Conservation (phyloP, 2,797 vertebrate species). For the Psittacula echo region DNA sequence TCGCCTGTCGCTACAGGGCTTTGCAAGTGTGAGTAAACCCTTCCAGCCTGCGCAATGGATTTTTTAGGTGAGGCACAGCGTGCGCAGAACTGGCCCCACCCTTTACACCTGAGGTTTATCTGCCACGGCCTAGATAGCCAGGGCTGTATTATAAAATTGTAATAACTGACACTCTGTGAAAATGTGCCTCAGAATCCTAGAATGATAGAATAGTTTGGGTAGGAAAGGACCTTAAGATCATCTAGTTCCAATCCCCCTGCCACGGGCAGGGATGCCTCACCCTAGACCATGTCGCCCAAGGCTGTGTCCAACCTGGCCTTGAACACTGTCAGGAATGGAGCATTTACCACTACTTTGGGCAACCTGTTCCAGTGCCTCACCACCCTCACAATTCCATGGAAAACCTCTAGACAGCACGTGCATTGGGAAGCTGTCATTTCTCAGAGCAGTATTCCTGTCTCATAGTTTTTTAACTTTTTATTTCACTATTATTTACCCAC, state of each 20-base stretch:
- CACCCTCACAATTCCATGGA: not conserved
- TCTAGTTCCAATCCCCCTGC: not conserved
- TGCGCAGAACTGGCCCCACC: no score
- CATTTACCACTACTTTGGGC: not conserved
- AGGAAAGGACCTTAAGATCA: not conserved
- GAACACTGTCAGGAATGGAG: not conserved
- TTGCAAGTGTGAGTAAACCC: no score
- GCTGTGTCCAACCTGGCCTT: not conserved
- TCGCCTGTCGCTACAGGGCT: no score
- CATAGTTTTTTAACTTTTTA: not conserved
- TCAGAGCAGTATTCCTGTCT: not conserved
- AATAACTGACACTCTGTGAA: not conserved
- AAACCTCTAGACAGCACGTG: not conserved
- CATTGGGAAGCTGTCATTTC: not conserved
- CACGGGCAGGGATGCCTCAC: not conserved
- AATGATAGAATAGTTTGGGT: not conserved
- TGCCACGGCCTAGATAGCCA: not conserved
- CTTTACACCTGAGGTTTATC: no score
- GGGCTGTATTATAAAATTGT: not conserved
- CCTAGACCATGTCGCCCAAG: not conserved
- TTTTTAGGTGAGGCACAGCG: no score
- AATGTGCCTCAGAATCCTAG: not conserved
- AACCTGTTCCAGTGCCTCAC: not conserved
- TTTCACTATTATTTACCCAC: not conserved
- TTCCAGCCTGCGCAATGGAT: no score